Evolutionary conservation across 2,113 vertebrate genomes (phyloP), one percentile per base, ranked within the genome.

Genomic region (Ondatra zibethicus): DNA sequence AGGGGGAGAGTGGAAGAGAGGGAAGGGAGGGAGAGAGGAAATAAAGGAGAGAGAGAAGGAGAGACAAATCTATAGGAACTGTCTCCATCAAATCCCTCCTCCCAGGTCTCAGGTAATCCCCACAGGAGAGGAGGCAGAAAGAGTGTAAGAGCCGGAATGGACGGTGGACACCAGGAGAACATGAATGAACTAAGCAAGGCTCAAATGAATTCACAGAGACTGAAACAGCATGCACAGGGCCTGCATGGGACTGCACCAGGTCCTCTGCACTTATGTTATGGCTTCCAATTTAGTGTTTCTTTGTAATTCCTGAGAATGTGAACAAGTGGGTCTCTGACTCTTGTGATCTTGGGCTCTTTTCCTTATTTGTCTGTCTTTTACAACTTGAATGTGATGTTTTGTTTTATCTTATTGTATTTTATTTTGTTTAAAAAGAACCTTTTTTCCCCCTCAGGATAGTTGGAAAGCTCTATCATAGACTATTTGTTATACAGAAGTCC

Each of bases 401-500:
- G 31, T 55, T 80, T 81, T 55, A 55, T 55, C 77, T 55, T 12
- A n/a, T n/a, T 55, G 36, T 36, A 55, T 55, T 55, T n/a, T 55
- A n/a, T 55, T 12, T 55, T 55, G 19, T 6, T 80, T 11, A 36
- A 78, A 33, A 36, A 72, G 14, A 66, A 76, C 36, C 25, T 39
- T 7, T 94, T 92, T 96, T 94, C 65, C 21, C 55, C 50, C 86
- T 82, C 52, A 89, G n/a, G 50, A 89, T 19, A 77, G 50, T 73
- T 72, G 8, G 55, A 68, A 81, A 96, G 11, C 27, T 70, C 42
- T 61, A 25, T 81, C n/a, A 86, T 77, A 50, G 29, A 77, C 72
- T 94, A 27, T 85, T 89, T 92, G 93, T 52, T n/a, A 36, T 82
- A 75, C 92, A 91, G 45, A 77, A n/a, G 27, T 52, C n/a, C 61